Conservation (phyloP, 2,888 invertebrate genomes). For the Coleophora flavipennella region DNA sequence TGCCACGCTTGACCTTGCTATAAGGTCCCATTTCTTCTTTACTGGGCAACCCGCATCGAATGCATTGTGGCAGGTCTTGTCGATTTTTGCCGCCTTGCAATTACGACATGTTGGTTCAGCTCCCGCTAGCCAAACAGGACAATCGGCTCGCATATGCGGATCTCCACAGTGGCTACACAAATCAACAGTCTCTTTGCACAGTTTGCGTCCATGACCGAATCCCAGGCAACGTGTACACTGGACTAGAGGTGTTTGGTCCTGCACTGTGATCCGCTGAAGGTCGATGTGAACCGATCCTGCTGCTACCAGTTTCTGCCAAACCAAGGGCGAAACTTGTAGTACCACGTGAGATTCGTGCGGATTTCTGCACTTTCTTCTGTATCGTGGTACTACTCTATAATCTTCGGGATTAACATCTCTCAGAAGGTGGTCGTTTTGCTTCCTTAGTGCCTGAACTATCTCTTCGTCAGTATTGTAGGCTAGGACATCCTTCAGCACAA, state of each 20-base stretch:
- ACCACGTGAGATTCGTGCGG: not conserved
- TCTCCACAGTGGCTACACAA: not conserved
- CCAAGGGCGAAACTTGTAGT: slow-evolving; percentile 3
- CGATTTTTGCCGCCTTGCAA: slow-evolving; percentile 1
- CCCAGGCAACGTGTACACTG: slow-evolving; percentile 7
- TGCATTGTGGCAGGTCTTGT: not conserved
- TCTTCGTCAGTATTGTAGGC: not conserved
- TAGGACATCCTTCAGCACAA: slow-evolving; percentile 4
- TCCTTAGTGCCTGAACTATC: not conserved
- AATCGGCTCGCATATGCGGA: not conserved
- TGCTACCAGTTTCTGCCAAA: slow-evolving; percentile 4
- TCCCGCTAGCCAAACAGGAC: not conserved
- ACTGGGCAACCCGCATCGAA: not conserved
- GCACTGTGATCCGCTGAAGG: slow-evolving; percentile 9
- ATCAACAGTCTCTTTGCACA: not conserved
- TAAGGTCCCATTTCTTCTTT: not conserved
- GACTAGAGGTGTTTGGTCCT: slow-evolving; percentile 14
- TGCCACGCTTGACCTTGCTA: not conserved
- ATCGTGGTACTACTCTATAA: not conserved
- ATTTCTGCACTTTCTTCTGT: not conserved
- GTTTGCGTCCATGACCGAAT: not conserved
- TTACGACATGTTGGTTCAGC: slow-evolving; percentile 1
- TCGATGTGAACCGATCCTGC: slow-evolving; percentile 13
- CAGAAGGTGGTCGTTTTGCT: not conserved
- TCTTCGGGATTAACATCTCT: not conserved